Conservation (phyloP, 2,797 vertebrate species). For the Heliangelus exortis region DNA sequence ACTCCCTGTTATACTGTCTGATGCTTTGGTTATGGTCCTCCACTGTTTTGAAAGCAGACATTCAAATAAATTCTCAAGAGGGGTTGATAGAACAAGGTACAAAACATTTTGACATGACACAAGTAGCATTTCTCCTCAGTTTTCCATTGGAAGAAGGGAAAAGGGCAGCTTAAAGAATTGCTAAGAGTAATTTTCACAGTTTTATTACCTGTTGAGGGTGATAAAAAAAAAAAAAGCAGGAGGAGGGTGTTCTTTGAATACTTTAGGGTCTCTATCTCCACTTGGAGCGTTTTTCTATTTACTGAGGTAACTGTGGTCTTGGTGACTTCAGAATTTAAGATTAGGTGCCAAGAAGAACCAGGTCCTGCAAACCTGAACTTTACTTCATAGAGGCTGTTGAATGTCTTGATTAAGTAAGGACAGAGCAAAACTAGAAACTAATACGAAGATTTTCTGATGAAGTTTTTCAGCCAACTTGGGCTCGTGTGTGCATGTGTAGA, state of each 20-base stretch:
- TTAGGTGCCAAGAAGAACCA: neutral
- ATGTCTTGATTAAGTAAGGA: neutral
- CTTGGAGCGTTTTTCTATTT: neutral
- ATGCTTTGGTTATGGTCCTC: neutral
- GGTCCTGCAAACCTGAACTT: neutral
- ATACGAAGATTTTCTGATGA: neutral
- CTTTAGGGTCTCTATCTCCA: neutral
- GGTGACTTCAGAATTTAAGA: neutral
- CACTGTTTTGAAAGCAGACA: neutral
- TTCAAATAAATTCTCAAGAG: neutral
- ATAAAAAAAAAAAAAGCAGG: neutral
- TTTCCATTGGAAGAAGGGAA: neutral
- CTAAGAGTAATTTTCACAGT: neutral
- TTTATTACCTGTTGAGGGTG: neutral
- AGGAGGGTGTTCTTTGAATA: neutral
- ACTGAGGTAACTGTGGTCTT: neutral
- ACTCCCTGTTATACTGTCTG: neutral
- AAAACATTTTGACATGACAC: neutral
- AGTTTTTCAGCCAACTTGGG: neutral
- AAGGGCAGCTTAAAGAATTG: neutral
- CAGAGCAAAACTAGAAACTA: neutral
- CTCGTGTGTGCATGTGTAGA: neutral
- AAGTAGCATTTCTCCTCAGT: neutral
- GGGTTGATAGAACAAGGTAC: neutral
- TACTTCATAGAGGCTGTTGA: neutral